Evolutionary conservation across 2,797 vertebrate genomes (phyloP).

Genomic region (Myripristis jacobus): DNA sequence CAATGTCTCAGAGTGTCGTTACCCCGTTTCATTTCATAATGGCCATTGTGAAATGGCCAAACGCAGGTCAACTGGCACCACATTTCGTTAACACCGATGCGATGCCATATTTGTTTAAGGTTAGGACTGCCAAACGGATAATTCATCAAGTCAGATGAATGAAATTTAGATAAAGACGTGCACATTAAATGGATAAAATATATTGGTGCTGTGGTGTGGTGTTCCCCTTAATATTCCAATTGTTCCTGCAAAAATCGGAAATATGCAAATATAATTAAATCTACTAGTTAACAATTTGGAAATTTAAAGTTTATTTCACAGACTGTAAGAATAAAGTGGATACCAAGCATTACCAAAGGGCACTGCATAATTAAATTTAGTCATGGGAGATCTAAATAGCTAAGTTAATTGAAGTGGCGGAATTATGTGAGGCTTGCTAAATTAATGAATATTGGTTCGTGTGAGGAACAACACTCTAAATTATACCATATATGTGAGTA

Average conservation of each 20-base stretch:
- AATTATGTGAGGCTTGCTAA: conserved; percentile 16
- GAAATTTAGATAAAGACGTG: no score
- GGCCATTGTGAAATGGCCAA: background rate
- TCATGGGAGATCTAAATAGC: background rate
- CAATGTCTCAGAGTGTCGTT: background rate
- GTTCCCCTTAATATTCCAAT: no score
- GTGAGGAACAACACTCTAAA: conserved; percentile 13
- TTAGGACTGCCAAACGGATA: no score
- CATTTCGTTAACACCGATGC: no score
- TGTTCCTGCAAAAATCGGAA: background rate
- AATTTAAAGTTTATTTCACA: background rate
- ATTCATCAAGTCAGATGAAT: no score
- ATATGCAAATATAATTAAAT: background rate
- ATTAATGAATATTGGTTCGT: conserved; percentile 16
- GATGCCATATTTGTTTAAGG: no score
- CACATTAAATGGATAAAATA: no score
- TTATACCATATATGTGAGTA: background rate
- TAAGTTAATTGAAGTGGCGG: background rate
- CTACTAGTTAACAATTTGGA: background rate
- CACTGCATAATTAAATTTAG: background rate
- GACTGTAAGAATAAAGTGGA: background rate
- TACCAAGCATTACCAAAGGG: background rate
- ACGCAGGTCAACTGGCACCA: background rate
- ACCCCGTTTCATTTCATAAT: background rate
- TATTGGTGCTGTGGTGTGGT: no score